A percentile compares a stretch with the other conserved stretches of the same genome.
Conservation (phyloP, 2,113 vertebrate genomes). For the Empidonax traillii region DNA sequence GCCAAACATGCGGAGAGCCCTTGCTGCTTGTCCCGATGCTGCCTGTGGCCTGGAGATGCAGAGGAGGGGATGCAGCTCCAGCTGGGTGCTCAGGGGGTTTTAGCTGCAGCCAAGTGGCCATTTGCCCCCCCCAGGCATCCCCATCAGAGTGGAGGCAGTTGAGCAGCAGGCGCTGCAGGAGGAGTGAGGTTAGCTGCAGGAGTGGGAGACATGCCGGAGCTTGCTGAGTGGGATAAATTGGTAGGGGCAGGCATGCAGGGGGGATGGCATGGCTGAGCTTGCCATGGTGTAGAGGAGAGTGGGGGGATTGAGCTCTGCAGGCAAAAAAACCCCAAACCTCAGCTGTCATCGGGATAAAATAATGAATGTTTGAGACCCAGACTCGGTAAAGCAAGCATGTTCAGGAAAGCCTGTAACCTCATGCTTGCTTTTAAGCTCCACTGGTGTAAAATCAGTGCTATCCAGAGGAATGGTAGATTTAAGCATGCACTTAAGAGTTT, state of each 20-base stretch:
- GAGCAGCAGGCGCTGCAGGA: fast-evolving
- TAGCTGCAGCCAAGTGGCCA: fast-evolving
- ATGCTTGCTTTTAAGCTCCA: constrained; percentile 2
- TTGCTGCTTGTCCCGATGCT: fast-evolving
- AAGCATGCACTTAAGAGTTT: background rate
- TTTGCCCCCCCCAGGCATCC: background rate
- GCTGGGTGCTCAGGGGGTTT: fast-evolving
- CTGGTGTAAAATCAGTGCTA: background rate
- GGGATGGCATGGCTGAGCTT: fast-evolving
- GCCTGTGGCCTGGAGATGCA: background rate
- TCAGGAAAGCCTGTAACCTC: constrained; percentile 35
- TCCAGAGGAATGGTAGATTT: background rate
- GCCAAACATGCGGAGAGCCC: background rate
- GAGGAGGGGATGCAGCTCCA: background rate
- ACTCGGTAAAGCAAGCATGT: background rate
- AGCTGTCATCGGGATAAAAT: constrained; percentile 32
- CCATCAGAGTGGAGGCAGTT: fast-evolving
- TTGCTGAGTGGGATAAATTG: fast-evolving
- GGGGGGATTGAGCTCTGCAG: background rate
- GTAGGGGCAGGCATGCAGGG: background rate
- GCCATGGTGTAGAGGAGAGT: background rate
- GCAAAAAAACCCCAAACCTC: constrained; percentile 48
- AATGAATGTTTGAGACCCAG: background rate
- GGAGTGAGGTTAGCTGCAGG: background rate
- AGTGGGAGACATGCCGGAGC: background rate